Evolutionary conservation across 2,888 invertebrate genomes (phyloP).

Genomic region (Ormyrus rosae): DNA sequence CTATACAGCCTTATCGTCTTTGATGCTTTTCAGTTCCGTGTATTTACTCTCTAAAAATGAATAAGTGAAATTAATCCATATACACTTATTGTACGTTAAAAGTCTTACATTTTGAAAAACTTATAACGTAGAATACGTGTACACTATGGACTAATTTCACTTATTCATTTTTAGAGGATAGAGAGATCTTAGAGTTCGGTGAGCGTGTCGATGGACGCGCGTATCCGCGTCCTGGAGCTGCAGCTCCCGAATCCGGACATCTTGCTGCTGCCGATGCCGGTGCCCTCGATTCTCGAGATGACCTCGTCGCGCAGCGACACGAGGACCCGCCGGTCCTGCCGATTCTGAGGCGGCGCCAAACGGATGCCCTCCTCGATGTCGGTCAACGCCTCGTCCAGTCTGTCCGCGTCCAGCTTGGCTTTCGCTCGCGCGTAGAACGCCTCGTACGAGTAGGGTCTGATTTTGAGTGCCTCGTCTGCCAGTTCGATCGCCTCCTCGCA

Average conservation of each 20-base stretch:
- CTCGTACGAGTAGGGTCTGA: slow-evolving; percentile 93
- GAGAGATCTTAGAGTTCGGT: slow-evolving; percentile 63
- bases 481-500: slow-evolving; percentile 90
- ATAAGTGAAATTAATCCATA: too few relatives aligned
- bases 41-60: too few relatives aligned
- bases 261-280: slow-evolving; percentile 67
- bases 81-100: too few relatives aligned
- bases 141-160: too few relatives aligned
- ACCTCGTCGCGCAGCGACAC: slow-evolving; percentile 86
- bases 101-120: too few relatives aligned
- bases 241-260: slow-evolving; percentile 60
- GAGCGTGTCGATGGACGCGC: slow-evolving; percentile 72
- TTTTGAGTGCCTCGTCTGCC: slow-evolving; percentile 89
- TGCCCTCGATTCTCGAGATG: slow-evolving; percentile 72
- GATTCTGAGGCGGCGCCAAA: slow-evolving; percentile 82
- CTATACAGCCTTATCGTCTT: background rate
- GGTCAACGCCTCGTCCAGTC: slow-evolving; percentile 84
- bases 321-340: slow-evolving; percentile 85
- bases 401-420: slow-evolving; percentile 87
- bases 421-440: slow-evolving; percentile 94
- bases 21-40: slow-evolving; percentile 35
- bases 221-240: slow-evolving; percentile 66
- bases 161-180: too few relatives aligned
- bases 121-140: too few relatives aligned
- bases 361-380: slow-evolving; percentile 89